A percentile compares a stretch with the other conserved stretches of the same genome.
phyloP scores from a whole-genome alignment of 2,797 vertebrate species.

The Microhierax caerulescens region DNA sequence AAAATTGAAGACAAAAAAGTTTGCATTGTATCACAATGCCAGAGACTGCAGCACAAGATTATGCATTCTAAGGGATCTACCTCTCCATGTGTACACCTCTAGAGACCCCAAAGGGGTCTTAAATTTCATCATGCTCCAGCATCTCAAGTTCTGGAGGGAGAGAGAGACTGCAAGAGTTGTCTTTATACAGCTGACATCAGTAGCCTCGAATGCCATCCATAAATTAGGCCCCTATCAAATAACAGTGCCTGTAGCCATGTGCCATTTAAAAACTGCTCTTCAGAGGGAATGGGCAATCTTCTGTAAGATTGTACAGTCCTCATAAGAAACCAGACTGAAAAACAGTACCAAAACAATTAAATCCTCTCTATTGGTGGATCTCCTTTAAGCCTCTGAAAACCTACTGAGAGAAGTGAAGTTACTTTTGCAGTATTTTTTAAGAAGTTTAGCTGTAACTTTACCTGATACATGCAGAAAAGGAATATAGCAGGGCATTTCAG shows the following conservation, averaged over 20 bases:
- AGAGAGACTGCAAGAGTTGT: neutral
- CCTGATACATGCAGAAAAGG: neutral
- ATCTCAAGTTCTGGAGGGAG: neutral
- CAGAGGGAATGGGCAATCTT: neutral
- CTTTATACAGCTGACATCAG: neutral
- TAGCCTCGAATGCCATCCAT: neutral
- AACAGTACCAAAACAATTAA: neutral
- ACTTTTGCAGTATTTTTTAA: neutral
- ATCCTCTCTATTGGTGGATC: neutral
- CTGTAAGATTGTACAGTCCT: neutral
- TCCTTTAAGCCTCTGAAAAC: neutral
- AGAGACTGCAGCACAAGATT: neutral
- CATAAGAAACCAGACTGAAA: neutral
- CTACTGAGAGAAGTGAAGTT: neutral
- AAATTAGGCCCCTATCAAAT: neutral
- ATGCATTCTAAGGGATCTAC: neutral
- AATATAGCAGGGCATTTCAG: neutral
- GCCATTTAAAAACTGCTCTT: neutral
- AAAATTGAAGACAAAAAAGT: neutral
- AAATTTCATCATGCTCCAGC: neutral
- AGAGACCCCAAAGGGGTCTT: neutral
- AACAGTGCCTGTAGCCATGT: neutral
- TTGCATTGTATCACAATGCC: neutral
- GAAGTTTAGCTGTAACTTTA: neutral
- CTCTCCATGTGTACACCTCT: neutral